Percentiles rank a stretch among this genome's conserved stretches.
phyloP scores from a whole-genome alignment of 2,113 vertebrate species.

The Toxotes jaculatrix region DNA sequence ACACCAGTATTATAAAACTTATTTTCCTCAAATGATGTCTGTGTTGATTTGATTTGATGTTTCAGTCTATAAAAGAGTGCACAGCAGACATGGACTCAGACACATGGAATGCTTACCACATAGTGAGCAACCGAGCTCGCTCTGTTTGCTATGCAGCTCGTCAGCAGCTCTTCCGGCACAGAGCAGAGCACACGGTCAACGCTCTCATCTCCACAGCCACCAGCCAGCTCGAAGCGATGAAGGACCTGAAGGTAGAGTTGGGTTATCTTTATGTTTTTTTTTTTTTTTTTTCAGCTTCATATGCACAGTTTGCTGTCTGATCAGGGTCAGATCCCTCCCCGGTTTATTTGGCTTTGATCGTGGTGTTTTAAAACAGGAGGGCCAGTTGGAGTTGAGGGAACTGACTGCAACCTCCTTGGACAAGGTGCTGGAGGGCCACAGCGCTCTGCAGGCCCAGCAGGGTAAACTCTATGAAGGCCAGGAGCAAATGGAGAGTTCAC shows the following conservation, averaged over 20 bases:
- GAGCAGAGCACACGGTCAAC: constrained; percentile 85
- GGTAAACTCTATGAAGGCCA: constrained; percentile 82
- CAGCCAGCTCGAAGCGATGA: constrained; percentile 86
- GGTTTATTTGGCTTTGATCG: not conserved
- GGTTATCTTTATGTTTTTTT: not conserved
- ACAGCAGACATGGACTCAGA: constrained; percentile 86
- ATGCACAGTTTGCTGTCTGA: not conserved
- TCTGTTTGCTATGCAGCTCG: constrained; percentile 86
- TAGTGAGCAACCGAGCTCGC: constrained; percentile 88
- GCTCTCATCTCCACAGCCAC: constrained; percentile 85
- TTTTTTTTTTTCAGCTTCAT: not conserved
- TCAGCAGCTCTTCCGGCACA: constrained; percentile 86
- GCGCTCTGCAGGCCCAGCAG: constrained; percentile 82
- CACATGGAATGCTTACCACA: constrained; percentile 90
- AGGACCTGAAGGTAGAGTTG: constrained; percentile 82
- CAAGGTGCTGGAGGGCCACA: constrained; percentile 83
- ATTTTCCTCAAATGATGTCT: not conserved
- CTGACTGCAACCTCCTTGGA: constrained; percentile 76
- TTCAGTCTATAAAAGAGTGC: constrained; percentile 85
- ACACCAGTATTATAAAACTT: not conserved
- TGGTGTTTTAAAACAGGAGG: constrained; percentile 73
- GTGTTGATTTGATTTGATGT: not conserved
- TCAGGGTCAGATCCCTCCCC: not conserved
- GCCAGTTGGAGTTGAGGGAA: constrained; percentile 83
- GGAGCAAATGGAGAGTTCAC: constrained; percentile 77